These are phyloP conservation scores for Drosophila testacea DNA, from an alignment of 2,888 invertebrate genomes.

Conservation along the genomic window DNA sequence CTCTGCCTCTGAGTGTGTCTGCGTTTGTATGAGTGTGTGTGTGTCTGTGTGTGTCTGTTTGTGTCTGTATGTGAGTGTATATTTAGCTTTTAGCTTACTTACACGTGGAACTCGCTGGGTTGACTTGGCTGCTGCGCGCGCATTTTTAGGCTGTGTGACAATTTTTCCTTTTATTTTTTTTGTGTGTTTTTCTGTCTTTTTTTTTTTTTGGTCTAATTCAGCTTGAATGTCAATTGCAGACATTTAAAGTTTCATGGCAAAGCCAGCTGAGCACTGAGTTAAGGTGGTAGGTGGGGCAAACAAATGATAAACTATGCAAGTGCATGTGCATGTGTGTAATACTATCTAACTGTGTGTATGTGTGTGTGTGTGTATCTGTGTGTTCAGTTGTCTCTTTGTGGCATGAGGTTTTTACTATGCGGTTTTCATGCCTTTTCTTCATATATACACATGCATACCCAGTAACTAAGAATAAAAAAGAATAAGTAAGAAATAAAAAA, in stretches of 20 bases:
- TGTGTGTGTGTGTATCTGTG: constrained; percentile 16
- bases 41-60: constrained; percentile 9
- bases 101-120: constrained; percentile 62
- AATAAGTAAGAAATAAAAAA: too few relatives aligned
- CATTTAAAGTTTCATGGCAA: constrained; percentile 71
- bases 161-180: constrained; percentile 47
- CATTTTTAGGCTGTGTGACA: constrained; percentile 75
- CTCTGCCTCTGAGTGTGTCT: constrained; percentile 25
- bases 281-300: constrained; percentile 29
- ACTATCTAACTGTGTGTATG: constrained; percentile 3
- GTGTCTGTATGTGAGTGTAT: constrained; percentile 20
- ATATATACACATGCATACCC: constrained; percentile 1
- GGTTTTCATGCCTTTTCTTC: constrained; percentile 28
- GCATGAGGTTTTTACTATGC: constrained; percentile 53
- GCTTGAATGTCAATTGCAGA: constrained; percentile 77
- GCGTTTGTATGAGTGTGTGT: constrained; percentile 6
- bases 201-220: constrained; percentile 36
- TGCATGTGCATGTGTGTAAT: constrained; percentile 34
- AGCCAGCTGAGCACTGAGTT: constrained; percentile 18
- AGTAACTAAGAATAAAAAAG: not conserved
- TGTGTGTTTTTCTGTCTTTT: not conserved
- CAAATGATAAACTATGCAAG: constrained; percentile 66
- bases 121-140: constrained; percentile 69
- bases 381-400: constrained; percentile 38
- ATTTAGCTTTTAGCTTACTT: constrained; percentile 65